Evolutionary conservation across 2,797 vertebrate genomes (phyloP).

Genomic region (Serranus cabrilla): DNA sequence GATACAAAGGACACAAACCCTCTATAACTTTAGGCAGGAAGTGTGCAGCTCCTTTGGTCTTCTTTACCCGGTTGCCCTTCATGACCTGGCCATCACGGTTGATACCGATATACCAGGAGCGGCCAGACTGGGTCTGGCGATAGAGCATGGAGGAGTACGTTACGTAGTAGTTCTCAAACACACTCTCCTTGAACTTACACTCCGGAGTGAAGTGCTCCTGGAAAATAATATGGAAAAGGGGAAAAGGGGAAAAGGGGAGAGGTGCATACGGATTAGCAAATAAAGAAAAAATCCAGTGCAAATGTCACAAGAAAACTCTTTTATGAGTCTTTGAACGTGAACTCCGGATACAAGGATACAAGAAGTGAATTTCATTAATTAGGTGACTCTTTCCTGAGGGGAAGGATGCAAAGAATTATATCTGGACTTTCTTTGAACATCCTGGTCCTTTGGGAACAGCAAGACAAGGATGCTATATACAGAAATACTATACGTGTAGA

Average conservation of each 20-base stretch:
- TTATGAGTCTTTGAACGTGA: conserved; percentile 55
- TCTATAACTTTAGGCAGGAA: conserved; percentile 99
- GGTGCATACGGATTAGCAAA: conserved; percentile 47
- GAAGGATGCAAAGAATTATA: conserved; percentile 51
- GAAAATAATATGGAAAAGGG: conserved; percentile 38
- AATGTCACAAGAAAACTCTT: conserved; percentile 31
- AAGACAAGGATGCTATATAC: conserved; percentile 37
- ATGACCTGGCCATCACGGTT: conserved; percentile 98
- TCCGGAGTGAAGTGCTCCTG: conserved; percentile 99
- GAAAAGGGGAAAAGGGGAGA: neutral
- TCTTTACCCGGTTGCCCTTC: conserved; percentile 99
- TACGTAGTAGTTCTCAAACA: conserved; percentile 99
- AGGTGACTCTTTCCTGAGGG: conserved; percentile 50
- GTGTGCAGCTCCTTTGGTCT: conserved; percentile 96
- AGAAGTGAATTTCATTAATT: conserved; percentile 52
- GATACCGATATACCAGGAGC: conserved; percentile 98
- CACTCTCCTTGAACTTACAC: conserved; percentile 99
- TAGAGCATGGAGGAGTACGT: conserved; percentile 99
- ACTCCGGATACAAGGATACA: conserved; percentile 33
- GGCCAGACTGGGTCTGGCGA: conserved; percentile 96
- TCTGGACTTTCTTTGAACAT: conserved; percentile 65
- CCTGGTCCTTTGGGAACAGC: conserved; percentile 58
- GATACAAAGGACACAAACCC: conserved; percentile 84
- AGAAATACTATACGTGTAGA: conserved; percentile 21
- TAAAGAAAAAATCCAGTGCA: conserved; percentile 25